phyloP scores from a whole-genome alignment of 2,888 invertebrate species.

The Morpho deidamia region DNA sequence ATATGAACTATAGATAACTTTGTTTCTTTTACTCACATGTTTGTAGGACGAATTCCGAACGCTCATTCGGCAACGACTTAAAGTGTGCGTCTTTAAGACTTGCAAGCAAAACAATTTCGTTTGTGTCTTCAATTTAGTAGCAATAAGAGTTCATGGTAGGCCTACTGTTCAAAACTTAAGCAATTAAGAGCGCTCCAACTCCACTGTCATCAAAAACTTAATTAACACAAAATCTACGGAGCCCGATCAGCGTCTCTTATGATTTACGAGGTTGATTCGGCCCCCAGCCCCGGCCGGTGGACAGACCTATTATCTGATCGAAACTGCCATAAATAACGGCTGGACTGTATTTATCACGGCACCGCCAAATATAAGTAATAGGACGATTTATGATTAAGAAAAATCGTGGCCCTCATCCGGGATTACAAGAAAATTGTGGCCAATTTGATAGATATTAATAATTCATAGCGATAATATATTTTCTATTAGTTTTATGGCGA shows the following conservation, averaged over 20 bases:
- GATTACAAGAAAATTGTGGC: constrained; percentile 5
- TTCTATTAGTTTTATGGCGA: too few species aligned
- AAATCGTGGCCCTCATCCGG: constrained; percentile 30
- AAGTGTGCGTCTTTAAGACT: too few species aligned
- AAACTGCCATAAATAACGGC: constrained; percentile 68
- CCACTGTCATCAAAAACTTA: constrained; percentile 19
- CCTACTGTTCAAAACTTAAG: too few species aligned
- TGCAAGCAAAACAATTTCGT: too few species aligned
- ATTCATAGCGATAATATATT: too few species aligned
- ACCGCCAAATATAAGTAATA: constrained; percentile 52
- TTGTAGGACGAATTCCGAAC: too few species aligned
- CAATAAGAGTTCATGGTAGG: too few species aligned
- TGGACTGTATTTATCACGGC: constrained; percentile 67
- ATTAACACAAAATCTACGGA: constrained; percentile 38
- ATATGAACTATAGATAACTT: too few species aligned
- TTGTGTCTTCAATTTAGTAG: too few species aligned
- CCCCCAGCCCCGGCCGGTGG: constrained; percentile 52
- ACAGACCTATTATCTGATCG: constrained; percentile 69
- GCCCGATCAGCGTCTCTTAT: constrained; percentile 37
- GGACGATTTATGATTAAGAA: constrained; percentile 53
- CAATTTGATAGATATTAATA: background rate
- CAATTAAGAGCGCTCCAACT: constrained; percentile 1
- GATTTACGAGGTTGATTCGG: constrained; percentile 68
- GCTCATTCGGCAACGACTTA: too few species aligned
- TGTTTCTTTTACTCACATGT: too few species aligned